Evolutionary conservation across 2,888 invertebrate species (phyloP), one percentile per base, ranked within the genome.

Genomic region (Trichogramma evanescens): DNA sequence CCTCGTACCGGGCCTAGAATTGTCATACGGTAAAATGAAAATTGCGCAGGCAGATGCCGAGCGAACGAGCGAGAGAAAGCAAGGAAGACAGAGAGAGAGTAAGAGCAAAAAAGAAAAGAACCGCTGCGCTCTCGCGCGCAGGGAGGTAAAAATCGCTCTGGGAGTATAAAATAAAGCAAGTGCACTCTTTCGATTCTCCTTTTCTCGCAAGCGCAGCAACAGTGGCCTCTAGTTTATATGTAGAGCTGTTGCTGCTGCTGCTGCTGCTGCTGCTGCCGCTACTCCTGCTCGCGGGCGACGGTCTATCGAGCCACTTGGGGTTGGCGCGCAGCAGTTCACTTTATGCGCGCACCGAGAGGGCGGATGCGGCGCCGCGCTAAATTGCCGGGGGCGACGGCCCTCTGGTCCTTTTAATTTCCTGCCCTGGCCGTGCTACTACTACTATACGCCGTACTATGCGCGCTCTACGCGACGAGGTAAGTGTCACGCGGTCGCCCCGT

Each of bases 371-470:
- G 39, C 40, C 40, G 40, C 50, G 45, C 54, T 61, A 57, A 61
- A 61, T 62, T 58, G 62, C 44, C 48, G 49, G 45, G 53, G 58
- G 56, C 10, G 10, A 9, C 9, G 10, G 40, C 53, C 54, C 59
- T 56, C 62, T 44, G 62, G 62, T 63, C 62, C 62, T 63, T 63
- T 63, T 63, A 63, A 63, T 63, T 63, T 63, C 62, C 62, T 63
- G 59, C 50, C 5, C n/a, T 44, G 48, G 10, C 8, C 9, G 45
- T 2, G 9, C 45, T 45, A 9, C 45, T n/a, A 2, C 13, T 45
- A 8, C n/a, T n/a, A n/a, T n/a, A n/a, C 45, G 45, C 45, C 2
- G 2, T 26, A 26, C 26, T 26, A 1, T 26, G 26, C 26, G 26
- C 26, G 2, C 26, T 26, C 26, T 26, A 26, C 26, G 26, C 26